phyloP scores from a whole-genome alignment of 23 tunicate species.

The Styela clava region DNA sequence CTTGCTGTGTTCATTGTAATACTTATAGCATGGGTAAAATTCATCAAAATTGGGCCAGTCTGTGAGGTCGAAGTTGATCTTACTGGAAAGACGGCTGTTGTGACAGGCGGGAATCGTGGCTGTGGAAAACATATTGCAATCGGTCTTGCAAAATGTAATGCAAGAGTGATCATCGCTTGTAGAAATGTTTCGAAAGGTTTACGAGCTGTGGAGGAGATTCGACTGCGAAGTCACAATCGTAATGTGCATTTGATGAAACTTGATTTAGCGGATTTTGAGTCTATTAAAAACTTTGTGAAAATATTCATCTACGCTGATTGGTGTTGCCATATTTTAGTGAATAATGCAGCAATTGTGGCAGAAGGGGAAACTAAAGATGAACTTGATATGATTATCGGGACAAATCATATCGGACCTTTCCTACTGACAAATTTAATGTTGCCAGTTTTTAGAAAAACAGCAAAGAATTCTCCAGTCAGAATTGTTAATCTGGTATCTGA shows the following conservation, averaged over 20 bases:
- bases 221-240: background rate
- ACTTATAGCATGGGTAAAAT: background rate
- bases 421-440: background rate
- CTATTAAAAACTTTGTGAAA: background rate
- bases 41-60: background rate
- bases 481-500: background rate
- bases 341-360: background rate
- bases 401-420: background rate
- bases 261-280: background rate
- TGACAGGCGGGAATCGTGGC: background rate
- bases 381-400: background rate
- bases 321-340: background rate
- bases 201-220: background rate
- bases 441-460: background rate
- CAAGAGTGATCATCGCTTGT: constrained; percentile 12
- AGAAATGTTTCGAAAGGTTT: background rate
- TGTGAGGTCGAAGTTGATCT: background rate
- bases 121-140: background rate
- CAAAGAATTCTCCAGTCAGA: background rate
- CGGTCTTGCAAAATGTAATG: background rate
- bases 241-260: constrained; percentile 1
- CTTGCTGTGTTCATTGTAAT: background rate
- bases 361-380: background rate
- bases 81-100: background rate
- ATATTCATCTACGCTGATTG: background rate